Conservation (phyloP, 37 sponge, comb jelly and placozoan species). For the Amphimedon queenslandica region DNA sequence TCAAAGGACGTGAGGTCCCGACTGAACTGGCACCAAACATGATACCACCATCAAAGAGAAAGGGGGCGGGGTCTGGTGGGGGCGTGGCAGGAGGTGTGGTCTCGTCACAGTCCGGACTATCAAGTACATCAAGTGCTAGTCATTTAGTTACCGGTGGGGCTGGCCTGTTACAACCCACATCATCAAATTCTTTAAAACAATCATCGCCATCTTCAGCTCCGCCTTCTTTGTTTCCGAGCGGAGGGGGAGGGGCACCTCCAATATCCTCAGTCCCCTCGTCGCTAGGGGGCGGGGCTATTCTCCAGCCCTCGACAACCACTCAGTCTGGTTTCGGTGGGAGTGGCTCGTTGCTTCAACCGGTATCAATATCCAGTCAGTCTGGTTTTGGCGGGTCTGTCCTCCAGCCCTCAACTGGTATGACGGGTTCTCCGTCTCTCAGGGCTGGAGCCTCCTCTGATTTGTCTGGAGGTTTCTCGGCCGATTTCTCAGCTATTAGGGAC, state of each 20-base stretch:
- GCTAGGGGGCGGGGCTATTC: no score
- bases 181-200: neutral
- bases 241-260: no score
- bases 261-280: no score
- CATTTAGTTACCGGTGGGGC: no score
- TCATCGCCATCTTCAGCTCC: neutral
- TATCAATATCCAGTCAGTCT: neutral
- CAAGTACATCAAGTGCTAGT: no score
- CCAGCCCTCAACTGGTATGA: no score
- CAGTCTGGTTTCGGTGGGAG: no score
- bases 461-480: conserved; percentile 35
- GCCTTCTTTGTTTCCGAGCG: neutral
- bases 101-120: no score
- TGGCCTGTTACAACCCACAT: no score
- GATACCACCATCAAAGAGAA: conserved; percentile 72
- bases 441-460: no score
- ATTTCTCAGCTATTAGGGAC: conserved; percentile 82
- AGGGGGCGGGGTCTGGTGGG: neutral
- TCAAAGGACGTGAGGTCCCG: conserved; percentile 60
- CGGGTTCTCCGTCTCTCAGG: no score
- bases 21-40: conserved; percentile 52
- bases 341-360: neutral
- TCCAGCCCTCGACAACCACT: neutral
- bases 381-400: no score
- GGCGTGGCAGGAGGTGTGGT: neutral